Conservation (phyloP, 64 coral and sea anemone genomes). For the Pocillopora damicornis region DNA sequence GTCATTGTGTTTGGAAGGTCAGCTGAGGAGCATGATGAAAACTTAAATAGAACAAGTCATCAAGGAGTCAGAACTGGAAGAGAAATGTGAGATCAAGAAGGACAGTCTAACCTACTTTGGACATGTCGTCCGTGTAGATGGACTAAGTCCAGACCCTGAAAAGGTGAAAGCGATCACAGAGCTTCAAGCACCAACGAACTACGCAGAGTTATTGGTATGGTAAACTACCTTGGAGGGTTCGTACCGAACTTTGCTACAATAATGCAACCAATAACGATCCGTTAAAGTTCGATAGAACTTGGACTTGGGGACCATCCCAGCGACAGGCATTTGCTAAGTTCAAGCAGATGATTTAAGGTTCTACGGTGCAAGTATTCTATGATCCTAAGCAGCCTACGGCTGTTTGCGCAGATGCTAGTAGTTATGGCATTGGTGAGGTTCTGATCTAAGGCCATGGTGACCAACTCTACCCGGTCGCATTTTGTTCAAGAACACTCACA, state of each 20-base stretch:
- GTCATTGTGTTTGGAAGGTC: slow-evolving; percentile 21
- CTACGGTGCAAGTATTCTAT: slow-evolving; percentile 39
- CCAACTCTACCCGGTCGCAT: slow-evolving; percentile 36
- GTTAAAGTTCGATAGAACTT: neutral
- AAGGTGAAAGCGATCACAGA: slow-evolving; percentile 9
- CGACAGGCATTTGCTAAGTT: neutral
- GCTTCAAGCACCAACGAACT: slow-evolving; percentile 30
- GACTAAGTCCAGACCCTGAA: slow-evolving; percentile 12
- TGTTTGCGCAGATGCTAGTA: slow-evolving; percentile 28
- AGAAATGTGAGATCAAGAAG: slow-evolving; percentile 30
- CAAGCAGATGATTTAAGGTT: neutral
- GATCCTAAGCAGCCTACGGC: slow-evolving; percentile 22
- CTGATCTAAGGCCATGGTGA: slow-evolving; percentile 24
- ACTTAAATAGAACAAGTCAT: neutral
- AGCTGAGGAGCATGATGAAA: slow-evolving; percentile 11
- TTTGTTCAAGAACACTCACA: slow-evolving; percentile 40
- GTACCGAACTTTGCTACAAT: slow-evolving; percentile 18
- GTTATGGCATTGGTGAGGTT: slow-evolving; percentile 41
- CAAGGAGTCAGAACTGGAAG: slow-evolving; percentile 13
- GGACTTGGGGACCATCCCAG: neutral
- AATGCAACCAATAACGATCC: neutral
- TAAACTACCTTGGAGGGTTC: slow-evolving; percentile 53
- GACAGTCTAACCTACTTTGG: slow-evolving; percentile 25
- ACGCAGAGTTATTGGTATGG: slow-evolving; percentile 20
- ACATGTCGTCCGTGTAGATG: neutral